Evolutionary conservation across 64 coral and sea anemone genomes (phyloP).

Genomic region (Stichodactyla mertensii): DNA sequence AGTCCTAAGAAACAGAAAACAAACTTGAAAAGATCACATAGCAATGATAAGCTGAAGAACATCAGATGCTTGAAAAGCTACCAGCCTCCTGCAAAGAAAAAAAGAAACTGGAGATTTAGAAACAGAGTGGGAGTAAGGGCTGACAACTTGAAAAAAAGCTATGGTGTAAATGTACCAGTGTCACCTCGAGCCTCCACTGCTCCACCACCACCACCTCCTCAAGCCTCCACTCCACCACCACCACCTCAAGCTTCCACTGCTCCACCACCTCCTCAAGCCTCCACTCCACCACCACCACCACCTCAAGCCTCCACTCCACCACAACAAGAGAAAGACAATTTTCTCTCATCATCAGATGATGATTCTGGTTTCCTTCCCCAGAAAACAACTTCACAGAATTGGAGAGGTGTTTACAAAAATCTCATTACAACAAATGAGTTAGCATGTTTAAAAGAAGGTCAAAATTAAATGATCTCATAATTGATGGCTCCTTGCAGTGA

Average conservation of each 20-base stretch:
- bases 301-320: background rate
- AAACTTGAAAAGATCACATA: background rate
- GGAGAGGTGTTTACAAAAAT: too few relatives aligned
- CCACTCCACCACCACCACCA: background rate
- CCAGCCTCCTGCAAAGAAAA: background rate
- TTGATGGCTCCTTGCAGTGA: background rate
- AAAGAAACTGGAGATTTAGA: background rate
- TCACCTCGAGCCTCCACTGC: background rate
- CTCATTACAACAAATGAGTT: too few relatives aligned
- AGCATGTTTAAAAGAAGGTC: background rate
- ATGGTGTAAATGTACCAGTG: slow-evolving; percentile 4
- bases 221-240: background rate
- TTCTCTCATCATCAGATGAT: too few relatives aligned
- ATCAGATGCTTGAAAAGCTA: background rate
- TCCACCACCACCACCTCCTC: background rate
- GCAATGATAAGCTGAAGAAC: background rate
- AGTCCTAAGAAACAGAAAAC: background rate
- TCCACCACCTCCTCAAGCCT: background rate
- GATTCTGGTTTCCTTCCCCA: too few relatives aligned
- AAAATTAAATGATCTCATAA: background rate
- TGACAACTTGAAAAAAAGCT: slow-evolving; percentile 2
- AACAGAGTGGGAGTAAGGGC: background rate
- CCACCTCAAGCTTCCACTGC: background rate
- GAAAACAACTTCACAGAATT: too few relatives aligned
- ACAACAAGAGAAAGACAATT: background rate